Percentiles rank a stretch among this genome's conserved stretches.
Conservation (phyloP, 2,888 invertebrate species). For the Morpho deidamia region DNA sequence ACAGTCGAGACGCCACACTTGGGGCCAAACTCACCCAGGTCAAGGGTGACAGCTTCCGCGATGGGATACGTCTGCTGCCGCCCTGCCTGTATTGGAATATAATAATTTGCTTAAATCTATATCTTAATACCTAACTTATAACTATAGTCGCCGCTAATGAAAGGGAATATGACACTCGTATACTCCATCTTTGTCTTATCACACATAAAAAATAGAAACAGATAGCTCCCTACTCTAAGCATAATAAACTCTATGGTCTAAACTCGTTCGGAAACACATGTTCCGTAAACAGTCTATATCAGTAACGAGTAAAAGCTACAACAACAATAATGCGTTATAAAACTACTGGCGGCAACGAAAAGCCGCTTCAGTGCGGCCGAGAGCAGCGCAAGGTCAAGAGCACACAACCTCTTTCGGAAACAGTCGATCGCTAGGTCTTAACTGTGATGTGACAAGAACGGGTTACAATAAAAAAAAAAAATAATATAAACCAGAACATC, state of each 20-base stretch:
- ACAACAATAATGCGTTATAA: slow-evolving; percentile 73
- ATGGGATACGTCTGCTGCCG: too few relatives aligned
- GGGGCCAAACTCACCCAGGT: too few relatives aligned
- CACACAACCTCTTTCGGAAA: slow-evolving; percentile 57
- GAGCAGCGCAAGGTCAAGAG: slow-evolving; percentile 71
- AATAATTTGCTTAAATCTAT: too few relatives aligned
- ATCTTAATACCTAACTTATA: too few relatives aligned
- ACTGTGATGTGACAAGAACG: slow-evolving; percentile 52
- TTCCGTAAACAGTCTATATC: slow-evolving; percentile 18
- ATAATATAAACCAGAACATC: slow-evolving; percentile 30
- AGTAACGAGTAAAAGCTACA: slow-evolving; percentile 57
- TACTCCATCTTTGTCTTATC: too few relatives aligned
- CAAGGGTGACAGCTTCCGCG: too few relatives aligned
- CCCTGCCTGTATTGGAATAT: too few relatives aligned
- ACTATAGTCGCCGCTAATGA: too few relatives aligned
- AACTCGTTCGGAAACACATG: slow-evolving; percentile 16
- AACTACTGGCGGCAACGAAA: slow-evolving; percentile 60
- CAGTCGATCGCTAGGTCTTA: slow-evolving; percentile 51
- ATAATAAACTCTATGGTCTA: not conserved
- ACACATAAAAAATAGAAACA: too few relatives aligned
- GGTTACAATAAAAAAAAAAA: slow-evolving; percentile 24
- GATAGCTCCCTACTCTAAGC: too few relatives aligned
- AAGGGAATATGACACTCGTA: too few relatives aligned
- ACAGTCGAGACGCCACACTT: too few relatives aligned
- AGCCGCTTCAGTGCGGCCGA: slow-evolving; percentile 63